phyloP scores from a whole-genome alignment of 2,797 vertebrate genomes.

The Rhinoraja longicauda region DNA sequence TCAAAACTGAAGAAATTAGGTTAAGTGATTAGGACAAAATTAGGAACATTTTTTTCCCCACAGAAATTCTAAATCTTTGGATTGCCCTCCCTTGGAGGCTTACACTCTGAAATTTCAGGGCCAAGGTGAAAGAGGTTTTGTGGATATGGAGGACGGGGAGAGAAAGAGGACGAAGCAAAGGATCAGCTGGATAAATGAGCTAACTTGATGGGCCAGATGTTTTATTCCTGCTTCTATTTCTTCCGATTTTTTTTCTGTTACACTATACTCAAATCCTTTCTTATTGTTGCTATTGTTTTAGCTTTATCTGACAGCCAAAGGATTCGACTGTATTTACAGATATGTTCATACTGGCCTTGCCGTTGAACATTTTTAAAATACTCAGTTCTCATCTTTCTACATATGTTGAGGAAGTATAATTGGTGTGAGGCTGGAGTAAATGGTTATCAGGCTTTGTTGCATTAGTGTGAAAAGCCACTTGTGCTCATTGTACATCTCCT shows the following conservation, averaged over 20 bases:
- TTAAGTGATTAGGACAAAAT: too few relatives aligned
- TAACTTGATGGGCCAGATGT: too few relatives aligned
- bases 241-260: neutral
- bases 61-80: too few relatives aligned
- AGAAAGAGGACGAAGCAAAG: too few relatives aligned
- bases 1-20: too few relatives aligned
- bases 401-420: conserved; percentile 17
- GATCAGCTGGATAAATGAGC: too few relatives aligned
- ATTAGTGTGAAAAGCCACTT: conserved; percentile 34
- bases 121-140: too few relatives aligned
- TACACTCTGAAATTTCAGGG: too few relatives aligned
- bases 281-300: neutral
- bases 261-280: neutral
- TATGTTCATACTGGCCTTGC: neutral
- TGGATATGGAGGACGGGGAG: too few relatives aligned
- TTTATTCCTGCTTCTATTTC: neutral
- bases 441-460: conserved; percentile 26
- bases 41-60: too few relatives aligned
- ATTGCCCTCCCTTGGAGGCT: too few relatives aligned
- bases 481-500: conserved; percentile 3
- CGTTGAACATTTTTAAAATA: conserved; percentile 10
- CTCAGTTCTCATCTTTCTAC: conserved; percentile 16
- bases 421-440: conserved; percentile 25
- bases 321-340: neutral
- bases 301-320: neutral